Base-by-base conservation (phyloP, 2,888 invertebrate species). In the Amaurobius ferox region DNA sequence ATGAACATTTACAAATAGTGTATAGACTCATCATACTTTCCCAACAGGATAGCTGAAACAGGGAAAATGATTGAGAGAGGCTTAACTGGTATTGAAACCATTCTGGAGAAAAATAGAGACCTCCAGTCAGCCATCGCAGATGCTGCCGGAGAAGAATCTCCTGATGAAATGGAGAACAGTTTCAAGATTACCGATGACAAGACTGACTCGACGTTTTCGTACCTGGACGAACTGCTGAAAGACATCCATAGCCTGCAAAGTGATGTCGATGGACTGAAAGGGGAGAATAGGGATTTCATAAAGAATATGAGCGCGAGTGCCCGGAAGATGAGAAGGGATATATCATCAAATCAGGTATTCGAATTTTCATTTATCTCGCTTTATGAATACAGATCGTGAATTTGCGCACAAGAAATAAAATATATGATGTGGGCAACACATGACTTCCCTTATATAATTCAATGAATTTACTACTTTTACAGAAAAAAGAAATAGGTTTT, bases 21-120 rank as follows among this genome's bases (percentile, higher is more conserved):
- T n/a, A n/a, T n/a, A n/a, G n/a, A n/a, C n/a, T n/a, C n/a, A n/a
- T 35, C 35, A 7, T 44, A 44, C 16, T 35, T 35, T 35, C 9
- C 19, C 48, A 9, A 19, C 44, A 83, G 81, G n/a, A 35, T 83
- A 26, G 70, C 76, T 9, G 23, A 28, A 11, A 76, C 76, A 0
- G 44, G 70, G 2, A 76, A 76, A 0, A 44, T 83, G 19, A 83
- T 83, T 0, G 66, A 71, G 0, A 35, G 70, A 71, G 81, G 81
- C 0, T 9, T 76, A 6, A 83, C 81, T 2, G 81, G 81, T 5
- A n/a, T 83, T n/a, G 81, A 83, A 29, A 62, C 81, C 0, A 61
- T 26, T 0, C 19, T 83, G 6, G 13, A 48, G 16, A 32, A 26
- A 29, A 44, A 19, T 0, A 32, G 35, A 19, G 35, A 76, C 7